Base-by-base conservation (phyloP, 2,797 vertebrate genomes). In the Scolopax bukidnonensis region DNA sequence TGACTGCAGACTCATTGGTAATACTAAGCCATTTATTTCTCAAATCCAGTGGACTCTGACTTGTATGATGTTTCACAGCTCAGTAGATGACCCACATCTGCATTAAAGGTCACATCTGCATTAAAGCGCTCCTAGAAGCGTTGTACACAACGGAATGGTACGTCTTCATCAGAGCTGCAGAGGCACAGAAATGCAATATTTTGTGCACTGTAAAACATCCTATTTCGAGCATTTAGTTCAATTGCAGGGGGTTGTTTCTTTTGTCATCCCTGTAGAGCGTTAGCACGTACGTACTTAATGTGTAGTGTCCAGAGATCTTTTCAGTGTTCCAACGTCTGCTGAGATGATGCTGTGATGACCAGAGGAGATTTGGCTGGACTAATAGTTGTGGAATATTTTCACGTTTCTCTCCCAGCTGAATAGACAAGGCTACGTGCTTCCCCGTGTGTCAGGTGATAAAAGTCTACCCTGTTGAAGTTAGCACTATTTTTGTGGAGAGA, bases 151-250 rank as follows among this genome's bases (percentile, higher is more conserved):
- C 12, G 10, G 32, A 70, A 54, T 23, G 25, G 51, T 84, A 47
- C 54, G 13, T 2, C 1, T 74, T 90, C 47, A 14, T 68, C 54
- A 64, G 41, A 2, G 3, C 71, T 71, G 40, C 32, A 48, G 50
- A 82, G 59, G 54, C 64, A 61, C 25, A 91, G 77, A 64, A 71
- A 47, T 74, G 41, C 17, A 41, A 21, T 65, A 21, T 65, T 17
- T 50, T 48, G 28, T 57, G 40, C 11, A 7, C 43, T 53, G 24
- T 61, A 54, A 51, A 87, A 10, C 6, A 45, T 57, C 12, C 10
- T 47, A 9, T 93, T 93, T 89, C 28, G 75, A 73, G 51, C 11
- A 38, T 84, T 93, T 90, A 7, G 32, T 70, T 89, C n/a, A 54
- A 16, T 33, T 90, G 54, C 51, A 64, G 53, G 28, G 13, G 12